These are phyloP conservation scores for Coluber constrictor DNA, from an alignment of 2,797 vertebrate genomes.

Conservation along the genomic window DNA sequence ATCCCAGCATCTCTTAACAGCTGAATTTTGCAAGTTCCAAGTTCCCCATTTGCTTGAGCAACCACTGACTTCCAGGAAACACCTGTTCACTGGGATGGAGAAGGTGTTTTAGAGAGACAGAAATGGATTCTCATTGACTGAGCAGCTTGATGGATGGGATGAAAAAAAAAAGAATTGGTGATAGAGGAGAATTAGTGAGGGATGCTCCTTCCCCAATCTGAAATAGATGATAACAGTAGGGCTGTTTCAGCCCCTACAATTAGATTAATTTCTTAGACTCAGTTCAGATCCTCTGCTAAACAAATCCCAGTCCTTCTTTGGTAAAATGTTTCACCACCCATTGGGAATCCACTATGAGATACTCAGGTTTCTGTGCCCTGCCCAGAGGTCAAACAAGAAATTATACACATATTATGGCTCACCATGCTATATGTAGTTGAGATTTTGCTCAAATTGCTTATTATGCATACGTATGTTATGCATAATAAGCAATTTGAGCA, in stretches of 20 bases:
- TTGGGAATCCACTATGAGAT: neutral
- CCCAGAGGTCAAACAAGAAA: neutral
- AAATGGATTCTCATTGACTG: neutral
- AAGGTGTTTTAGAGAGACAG: neutral
- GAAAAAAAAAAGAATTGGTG: neutral
- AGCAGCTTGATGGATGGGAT: neutral
- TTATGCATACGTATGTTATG: neutral
- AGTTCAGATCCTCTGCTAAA: neutral
- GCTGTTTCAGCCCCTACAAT: neutral
- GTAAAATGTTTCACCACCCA: neutral
- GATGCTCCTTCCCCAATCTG: neutral
- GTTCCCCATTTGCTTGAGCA: neutral
- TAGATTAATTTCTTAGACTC: neutral
- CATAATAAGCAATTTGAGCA: neutral
- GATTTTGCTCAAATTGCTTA: too few relatives aligned
- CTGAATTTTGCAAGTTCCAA: neutral
- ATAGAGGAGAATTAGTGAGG: neutral
- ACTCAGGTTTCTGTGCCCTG: neutral
- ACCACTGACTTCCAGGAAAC: neutral
- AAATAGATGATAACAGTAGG: neutral
- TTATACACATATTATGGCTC: neutral
- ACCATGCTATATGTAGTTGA: neutral
- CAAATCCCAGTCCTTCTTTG: neutral
- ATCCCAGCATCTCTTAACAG: neutral
- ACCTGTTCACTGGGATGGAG: neutral